A percentile compares a stretch with the other conserved stretches of the same genome.
Evolutionary conservation across 2,888 invertebrate genomes (phyloP).

Genomic region (Pemphredon lugubris): DNA sequence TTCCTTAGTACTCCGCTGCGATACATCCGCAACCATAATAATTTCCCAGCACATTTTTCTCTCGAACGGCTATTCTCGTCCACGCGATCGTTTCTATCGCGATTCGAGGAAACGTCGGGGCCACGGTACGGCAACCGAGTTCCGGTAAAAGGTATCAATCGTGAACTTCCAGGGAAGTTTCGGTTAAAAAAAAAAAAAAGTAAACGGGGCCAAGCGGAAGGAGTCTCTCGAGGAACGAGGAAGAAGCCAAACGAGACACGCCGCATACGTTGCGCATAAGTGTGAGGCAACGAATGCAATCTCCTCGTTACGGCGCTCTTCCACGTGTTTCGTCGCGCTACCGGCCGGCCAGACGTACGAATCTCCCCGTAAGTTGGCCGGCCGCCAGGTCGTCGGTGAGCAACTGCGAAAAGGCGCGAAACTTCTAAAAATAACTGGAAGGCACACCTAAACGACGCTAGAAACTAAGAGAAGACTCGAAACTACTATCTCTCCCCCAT

Average conservation of each 20-base stretch:
- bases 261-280: slow-evolving; percentile 26
- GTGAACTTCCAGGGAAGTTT: no score
- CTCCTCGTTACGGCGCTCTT: slow-evolving; percentile 18
- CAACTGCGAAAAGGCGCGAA: slow-evolving; percentile 66
- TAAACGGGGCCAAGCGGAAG: slow-evolving; percentile 57
- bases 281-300: slow-evolving; percentile 42
- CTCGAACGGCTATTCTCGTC: no score
- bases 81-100: no score
- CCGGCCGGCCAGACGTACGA: slow-evolving; percentile 42
- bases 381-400: slow-evolving; percentile 53
- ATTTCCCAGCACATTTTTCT: no score
- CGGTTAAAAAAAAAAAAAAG: no score
- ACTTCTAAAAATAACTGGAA: slow-evolving; percentile 57
- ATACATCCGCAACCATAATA: no score
- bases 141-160: no score
- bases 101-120: no score
- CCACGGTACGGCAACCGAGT: no score
- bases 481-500: slow-evolving; percentile 21
- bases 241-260: slow-evolving; percentile 49
- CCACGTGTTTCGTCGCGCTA: slow-evolving; percentile 52
- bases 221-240: slow-evolving; percentile 57
- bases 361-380: slow-evolving; percentile 52
- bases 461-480: slow-evolving; percentile 23
- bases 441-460: slow-evolving; percentile 45
- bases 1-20: no score